phyloP scores from a whole-genome alignment of 2,888 invertebrate genomes.

The Spisula subtruncata region DNA sequence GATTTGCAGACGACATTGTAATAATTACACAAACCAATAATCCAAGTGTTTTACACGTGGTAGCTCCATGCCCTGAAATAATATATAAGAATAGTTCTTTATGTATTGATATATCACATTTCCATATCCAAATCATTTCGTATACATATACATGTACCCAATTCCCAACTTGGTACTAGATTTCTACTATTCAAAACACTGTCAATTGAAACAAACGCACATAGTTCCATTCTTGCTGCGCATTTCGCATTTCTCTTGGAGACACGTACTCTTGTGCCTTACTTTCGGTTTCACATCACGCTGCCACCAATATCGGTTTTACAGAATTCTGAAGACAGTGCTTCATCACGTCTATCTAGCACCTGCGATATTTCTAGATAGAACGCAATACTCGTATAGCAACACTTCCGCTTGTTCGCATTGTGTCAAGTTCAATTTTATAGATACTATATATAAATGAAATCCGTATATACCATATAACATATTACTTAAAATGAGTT shows the following conservation, averaged over 20 bases:
- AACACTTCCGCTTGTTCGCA: not conserved
- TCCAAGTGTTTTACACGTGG: not conserved
- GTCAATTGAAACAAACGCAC: not conserved
- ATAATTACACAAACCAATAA: not conserved
- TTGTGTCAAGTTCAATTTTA: not conserved
- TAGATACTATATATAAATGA: not conserved
- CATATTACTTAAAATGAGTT: no score
- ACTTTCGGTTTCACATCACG: conserved; percentile 12
- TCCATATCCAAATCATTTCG: not conserved
- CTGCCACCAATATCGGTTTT: not conserved
- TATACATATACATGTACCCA: no score
- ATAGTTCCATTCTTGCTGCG: not conserved
- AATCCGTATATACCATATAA: no score
- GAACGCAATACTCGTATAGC: not conserved
- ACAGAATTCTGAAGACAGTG: not conserved
- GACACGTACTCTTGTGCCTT: not conserved
- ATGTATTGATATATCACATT: not conserved
- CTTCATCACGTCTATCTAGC: not conserved
- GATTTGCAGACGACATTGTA: not conserved
- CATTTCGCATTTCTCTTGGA: not conserved
- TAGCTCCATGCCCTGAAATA: not conserved
- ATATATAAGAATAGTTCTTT: not conserved
- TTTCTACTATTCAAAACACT: not conserved
- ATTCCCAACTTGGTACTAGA: not conserved
- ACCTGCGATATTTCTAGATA: not conserved